phyloP scores from a whole-genome alignment of 2,797 vertebrate species.

The Hypotaenidia philippensis region DNA sequence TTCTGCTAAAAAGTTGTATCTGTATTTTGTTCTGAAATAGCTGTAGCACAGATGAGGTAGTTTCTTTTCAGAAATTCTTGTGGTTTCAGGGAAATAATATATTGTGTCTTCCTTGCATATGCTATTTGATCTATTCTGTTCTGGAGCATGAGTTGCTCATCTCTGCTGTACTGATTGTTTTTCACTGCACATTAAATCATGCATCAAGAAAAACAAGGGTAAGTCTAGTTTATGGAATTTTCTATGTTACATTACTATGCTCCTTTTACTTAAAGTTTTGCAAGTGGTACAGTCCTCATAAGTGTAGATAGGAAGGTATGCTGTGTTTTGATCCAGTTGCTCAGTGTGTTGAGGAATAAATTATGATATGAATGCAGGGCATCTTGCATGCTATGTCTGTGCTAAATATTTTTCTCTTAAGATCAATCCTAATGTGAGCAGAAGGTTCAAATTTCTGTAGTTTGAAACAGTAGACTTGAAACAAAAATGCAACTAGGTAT shows the following conservation, averaged over 20 bases:
- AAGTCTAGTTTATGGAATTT: neutral
- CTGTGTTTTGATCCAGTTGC: neutral
- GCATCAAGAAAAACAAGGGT: neutral
- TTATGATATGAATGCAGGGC: neutral
- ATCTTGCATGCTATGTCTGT: neutral
- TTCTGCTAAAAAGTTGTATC: neutral
- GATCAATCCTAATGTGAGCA: neutral
- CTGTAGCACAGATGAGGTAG: neutral
- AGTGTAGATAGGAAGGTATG: neutral
- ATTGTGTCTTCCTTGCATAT: neutral
- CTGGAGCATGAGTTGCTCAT: neutral
- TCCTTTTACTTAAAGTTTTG: neutral
- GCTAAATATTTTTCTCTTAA: neutral
- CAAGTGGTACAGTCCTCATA: neutral
- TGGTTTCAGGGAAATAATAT: neutral
- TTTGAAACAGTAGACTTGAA: neutral
- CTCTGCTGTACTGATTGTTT: neutral
- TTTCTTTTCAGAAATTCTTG: constrained; percentile 3
- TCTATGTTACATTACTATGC: neutral
- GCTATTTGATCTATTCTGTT: neutral
- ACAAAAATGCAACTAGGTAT: neutral
- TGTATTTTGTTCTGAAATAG: neutral
- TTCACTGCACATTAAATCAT: neutral
- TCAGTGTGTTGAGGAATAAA: neutral
- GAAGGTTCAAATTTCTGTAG: neutral